Percentiles rank a stretch among this genome's conserved stretches.
phyloP scores from a whole-genome alignment of 1,140 invertebrate species.

The Pseudomyrmex flavicornis region DNA sequence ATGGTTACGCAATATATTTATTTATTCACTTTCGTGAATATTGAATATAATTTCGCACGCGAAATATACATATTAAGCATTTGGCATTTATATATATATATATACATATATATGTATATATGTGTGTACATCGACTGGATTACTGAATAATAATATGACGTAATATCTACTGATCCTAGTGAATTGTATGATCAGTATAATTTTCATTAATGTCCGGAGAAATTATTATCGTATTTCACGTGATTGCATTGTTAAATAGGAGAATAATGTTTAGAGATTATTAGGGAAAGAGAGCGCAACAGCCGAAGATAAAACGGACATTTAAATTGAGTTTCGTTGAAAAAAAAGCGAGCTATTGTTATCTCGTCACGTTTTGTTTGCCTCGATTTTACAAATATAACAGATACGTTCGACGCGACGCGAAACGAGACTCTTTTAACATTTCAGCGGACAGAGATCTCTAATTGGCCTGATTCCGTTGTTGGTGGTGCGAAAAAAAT shows the following conservation, averaged over 20 bases:
- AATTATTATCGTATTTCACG: slow-evolving; percentile 30
- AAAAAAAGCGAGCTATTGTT: too few relatives aligned
- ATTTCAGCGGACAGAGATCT: background rate
- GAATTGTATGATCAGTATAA: slow-evolving; percentile 45
- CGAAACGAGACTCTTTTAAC: slow-evolving; percentile 5
- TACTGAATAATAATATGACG: slow-evolving; percentile 47
- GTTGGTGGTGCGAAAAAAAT: slow-evolving; percentile 32
- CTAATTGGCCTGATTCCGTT: slow-evolving; percentile 38
- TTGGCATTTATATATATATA: background rate
- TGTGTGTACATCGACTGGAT: background rate
- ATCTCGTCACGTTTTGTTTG: background rate
- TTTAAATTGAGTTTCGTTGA: background rate
- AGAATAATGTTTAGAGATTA: slow-evolving; percentile 30
- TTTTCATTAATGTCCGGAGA: slow-evolving; percentile 50
- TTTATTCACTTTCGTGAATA: slow-evolving; percentile 31
- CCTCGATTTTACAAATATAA: background rate
- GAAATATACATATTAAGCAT: slow-evolving; percentile 32
- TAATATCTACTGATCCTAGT: slow-evolving; percentile 50
- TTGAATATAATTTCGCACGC: slow-evolving; percentile 16
- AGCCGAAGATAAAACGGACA: background rate
- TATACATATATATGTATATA: too few relatives aligned
- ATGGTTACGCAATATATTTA: background rate
- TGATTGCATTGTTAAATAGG: slow-evolving; percentile 21
- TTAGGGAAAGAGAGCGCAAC: background rate
- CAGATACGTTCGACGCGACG: background rate